Evolutionary conservation across 2,888 invertebrate genomes (phyloP), one percentile per base, ranked within the genome.

Genomic region (Eledona agricola): DNA sequence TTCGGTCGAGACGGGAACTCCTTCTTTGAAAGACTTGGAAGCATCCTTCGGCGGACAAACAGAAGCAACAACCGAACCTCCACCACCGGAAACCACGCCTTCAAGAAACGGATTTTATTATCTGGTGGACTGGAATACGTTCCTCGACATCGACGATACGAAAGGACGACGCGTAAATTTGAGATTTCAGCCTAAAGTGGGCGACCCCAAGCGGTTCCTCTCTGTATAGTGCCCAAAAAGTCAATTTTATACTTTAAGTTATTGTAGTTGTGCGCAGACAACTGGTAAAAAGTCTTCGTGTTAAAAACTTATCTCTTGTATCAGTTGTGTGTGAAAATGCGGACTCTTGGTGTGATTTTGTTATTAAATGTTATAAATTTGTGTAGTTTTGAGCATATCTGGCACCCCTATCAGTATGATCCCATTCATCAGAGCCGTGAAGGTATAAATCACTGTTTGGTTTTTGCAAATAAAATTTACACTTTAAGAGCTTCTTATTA

Each of bases 51-150:
- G 88, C 17, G 88, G 87, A 11, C 79, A 79, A 28, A 81, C 85
- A 1, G 74, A 79, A 20, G 81, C 85, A 1, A 72, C 75, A 56
- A 80, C 80, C 80, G 64, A 13, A 59, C 59, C 6, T 12, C 47
- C 26, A 7, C 80, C 81, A 6, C 82, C 84, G 0, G 85, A 86
- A 64, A 81, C 85, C 1, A 80, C 81, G 7, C 86, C 89, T 2
- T 82, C 87, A 0, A 85, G 84, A 22, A 90, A 87, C 52, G 93
- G 92, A 0, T 86, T 92, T 60, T 93, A 92, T 70, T 92, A 91
- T 78, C 81, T 92, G 68, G 79, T 90, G 3, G 93, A 93, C 70
- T 91, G 91, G 90, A 92, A 93, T 68, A 84, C 88, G 42, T 93
- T 93, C 68, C 79, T 92, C 9, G 90, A 91, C 75, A 90, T 92